Conservation (phyloP, 2,113 vertebrate genomes). For the Podarcis raffonei region DNA sequence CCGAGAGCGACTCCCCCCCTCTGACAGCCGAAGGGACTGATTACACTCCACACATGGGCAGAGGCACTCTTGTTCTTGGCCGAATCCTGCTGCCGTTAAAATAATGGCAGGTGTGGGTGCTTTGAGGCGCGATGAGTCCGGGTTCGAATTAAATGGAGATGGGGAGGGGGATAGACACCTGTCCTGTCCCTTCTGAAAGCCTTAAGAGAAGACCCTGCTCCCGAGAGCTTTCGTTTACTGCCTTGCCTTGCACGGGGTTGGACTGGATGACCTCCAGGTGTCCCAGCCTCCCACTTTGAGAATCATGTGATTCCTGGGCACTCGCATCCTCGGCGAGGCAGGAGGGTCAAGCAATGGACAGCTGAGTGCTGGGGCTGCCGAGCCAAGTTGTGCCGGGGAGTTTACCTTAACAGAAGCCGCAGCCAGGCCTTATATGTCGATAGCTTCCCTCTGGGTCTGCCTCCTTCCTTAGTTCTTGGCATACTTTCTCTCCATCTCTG, state of each 20-base stretch:
- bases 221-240: background rate
- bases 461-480: background rate
- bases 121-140: background rate
- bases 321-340: background rate
- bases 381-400: background rate
- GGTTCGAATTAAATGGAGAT: background rate
- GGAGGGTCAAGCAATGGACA: no score
- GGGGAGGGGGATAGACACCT: no score
- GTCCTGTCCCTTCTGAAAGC: background rate
- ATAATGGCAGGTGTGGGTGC: background rate
- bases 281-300: no score
- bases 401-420: background rate
- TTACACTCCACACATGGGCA: background rate
- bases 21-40: background rate
- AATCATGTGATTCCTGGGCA: no score
- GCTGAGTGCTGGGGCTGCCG: background rate
- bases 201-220: background rate
- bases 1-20: background rate
- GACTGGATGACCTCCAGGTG: no score
- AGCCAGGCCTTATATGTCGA: background rate
- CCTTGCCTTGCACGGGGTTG: no score
- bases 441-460: background rate
- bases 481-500: background rate
- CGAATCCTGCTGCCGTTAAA: background rate
- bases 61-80: background rate